A percentile compares a stretch with the other conserved stretches of the same genome.
These are phyloP conservation scores for Clinocottus analis DNA, from an alignment of 2,113 vertebrate genomes.

Conservation along the genomic window DNA sequence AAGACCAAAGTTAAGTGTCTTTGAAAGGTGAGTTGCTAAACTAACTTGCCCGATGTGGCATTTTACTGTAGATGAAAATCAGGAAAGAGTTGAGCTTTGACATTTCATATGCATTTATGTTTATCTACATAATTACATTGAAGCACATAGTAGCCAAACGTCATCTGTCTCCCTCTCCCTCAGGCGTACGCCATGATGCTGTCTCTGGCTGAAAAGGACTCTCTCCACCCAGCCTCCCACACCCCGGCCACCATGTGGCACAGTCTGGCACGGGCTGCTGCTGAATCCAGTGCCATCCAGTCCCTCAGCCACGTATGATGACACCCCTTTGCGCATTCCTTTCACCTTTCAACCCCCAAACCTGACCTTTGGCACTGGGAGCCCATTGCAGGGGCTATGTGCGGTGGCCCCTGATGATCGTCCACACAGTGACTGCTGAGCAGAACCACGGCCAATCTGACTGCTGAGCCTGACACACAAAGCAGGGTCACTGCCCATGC, in stretches of 20 bases:
- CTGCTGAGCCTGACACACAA: slow-evolving; percentile 90
- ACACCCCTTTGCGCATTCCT: slow-evolving; percentile 39
- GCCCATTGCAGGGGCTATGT: slow-evolving; percentile 47
- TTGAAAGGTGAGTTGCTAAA: not conserved
- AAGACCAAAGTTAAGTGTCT: not conserved
- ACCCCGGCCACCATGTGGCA: slow-evolving; percentile 93
- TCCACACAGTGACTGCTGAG: slow-evolving; percentile 76
- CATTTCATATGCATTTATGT: not conserved
- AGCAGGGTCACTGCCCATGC: slow-evolving; percentile 83
- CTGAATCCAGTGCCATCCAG: slow-evolving; percentile 95
- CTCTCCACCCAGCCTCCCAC: slow-evolving; percentile 90
- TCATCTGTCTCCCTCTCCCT: not conserved
- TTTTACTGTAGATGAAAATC: too few species aligned
- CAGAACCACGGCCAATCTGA: slow-evolving; percentile 77
- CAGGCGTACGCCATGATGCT: slow-evolving; percentile 99
- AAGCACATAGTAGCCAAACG: not conserved
- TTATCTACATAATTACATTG: not conserved
- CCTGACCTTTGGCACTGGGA: slow-evolving; percentile 73
- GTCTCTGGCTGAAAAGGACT: slow-evolving; percentile 96
- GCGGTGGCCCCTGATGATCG: slow-evolving; percentile 38
- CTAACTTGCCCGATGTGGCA: too few species aligned
- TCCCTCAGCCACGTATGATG: slow-evolving; percentile 99
- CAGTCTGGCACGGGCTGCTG: slow-evolving; percentile 92
- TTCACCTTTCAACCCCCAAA: slow-evolving; percentile 65
- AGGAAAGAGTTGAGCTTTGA: not conserved